Evolutionary conservation across 2,888 invertebrate genomes (phyloP), one percentile per base, ranked within the genome.

Genomic region (Erebia epiphron): DNA sequence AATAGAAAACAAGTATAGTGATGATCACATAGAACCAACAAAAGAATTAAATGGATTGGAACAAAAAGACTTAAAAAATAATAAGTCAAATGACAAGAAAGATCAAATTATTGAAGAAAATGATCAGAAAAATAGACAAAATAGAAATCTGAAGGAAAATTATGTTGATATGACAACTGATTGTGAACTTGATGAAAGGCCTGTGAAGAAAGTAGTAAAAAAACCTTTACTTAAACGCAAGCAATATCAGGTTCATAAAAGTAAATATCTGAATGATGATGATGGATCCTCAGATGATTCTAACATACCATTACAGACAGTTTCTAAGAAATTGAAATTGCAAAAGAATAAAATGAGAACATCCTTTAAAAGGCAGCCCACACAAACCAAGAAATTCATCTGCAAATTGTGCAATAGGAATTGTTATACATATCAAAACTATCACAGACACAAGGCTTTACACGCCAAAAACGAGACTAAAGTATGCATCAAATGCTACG

Each of bases 341-440:
- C 43, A 43, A 2, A 66, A 64, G 14, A 58, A 68, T 35, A 50
- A 62, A 41, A 72, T 52, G 52, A 67, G 62, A 26, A 67, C 41
- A 58, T 4, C 49, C n/a, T 63, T 66, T 70, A 73, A 43, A 66
- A 72, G 46, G 70, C 64, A 21, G 9, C 8, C 1, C 1, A 14
- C 46, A 2, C 64, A 54, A 56, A 56, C 13, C 11, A 79, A 77
- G 2, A 78, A 80, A 56, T 84, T 91, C 2, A 84, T 85, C 0
- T 92, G 92, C 16, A 77, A 79, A 0, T 73, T 83, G 14, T 93
- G 92, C 70, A 81, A 87, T 0, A 87, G 87, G 74, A 86, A 90
- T 58, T 92, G 92, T 58, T 91, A 89, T 21, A 92, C 92, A 0
- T 86, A 77, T 35, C 90, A 92, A 69, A 91, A 92, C 66, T 91